Percentiles rank a stretch among this genome's conserved stretches.
phyloP scores from a whole-genome alignment of 1,140 invertebrate species.

The Papilio polytes region DNA sequence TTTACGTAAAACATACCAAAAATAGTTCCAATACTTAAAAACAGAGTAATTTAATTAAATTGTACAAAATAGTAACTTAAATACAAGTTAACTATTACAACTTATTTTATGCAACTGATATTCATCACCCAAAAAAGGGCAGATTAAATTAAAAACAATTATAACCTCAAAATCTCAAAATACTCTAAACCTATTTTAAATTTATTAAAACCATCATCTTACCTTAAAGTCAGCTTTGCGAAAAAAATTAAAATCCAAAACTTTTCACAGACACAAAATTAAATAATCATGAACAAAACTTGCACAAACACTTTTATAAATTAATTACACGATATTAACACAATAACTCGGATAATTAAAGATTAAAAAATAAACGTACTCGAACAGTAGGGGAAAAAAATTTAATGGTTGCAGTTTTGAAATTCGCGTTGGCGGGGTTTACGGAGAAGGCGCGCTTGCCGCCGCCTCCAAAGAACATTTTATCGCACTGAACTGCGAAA shows the following conservation, averaged over 20 bases:
- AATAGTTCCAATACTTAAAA: too few relatives aligned
- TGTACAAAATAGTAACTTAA: too few relatives aligned
- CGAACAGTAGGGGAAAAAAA: conserved; percentile 39
- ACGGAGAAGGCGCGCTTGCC: conserved; percentile 54
- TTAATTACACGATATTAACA: not conserved
- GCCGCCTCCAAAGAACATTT: conserved; percentile 69
- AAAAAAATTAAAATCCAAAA: conserved; percentile 13
- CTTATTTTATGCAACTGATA: too few relatives aligned
- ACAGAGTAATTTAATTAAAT: too few relatives aligned
- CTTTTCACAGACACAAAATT: conserved; percentile 34
- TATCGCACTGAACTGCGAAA: conserved; percentile 74
- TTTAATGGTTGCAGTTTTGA: conserved; percentile 61
- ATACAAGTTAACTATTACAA: too few relatives aligned
- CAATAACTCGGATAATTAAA: conserved; percentile 11
- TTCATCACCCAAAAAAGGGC: too few relatives aligned
- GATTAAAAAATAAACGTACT: conserved; percentile 17
- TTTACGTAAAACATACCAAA: not conserved
- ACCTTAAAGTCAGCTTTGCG: conserved; percentile 10
- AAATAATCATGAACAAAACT: conserved; percentile 11
- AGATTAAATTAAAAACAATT: too few relatives aligned
- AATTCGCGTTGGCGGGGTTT: conserved; percentile 66
- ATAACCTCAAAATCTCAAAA: too few relatives aligned
- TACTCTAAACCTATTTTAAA: too few relatives aligned
- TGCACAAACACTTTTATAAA: conserved; percentile 20
- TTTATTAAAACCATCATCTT: not conserved